phyloP scores from a whole-genome alignment of 2,113 vertebrate species.

The Catharus fuscescens region DNA sequence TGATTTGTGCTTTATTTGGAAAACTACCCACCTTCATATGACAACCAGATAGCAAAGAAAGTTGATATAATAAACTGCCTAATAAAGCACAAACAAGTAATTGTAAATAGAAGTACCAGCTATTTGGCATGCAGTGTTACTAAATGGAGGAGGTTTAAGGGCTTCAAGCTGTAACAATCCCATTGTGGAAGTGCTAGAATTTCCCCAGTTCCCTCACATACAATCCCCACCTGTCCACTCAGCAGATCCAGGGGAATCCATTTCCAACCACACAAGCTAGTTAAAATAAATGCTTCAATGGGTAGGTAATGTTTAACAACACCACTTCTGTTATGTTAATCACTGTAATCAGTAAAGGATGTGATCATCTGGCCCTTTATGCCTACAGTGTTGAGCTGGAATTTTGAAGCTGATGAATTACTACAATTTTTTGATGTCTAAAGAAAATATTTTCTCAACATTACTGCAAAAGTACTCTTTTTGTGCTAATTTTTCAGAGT shows the following conservation, averaged over 20 bases:
- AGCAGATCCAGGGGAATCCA: not conserved
- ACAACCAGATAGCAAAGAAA: not conserved
- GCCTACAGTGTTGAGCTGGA: not conserved
- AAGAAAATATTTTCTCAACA: not conserved
- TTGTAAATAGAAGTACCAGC: not conserved
- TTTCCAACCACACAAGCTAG: not conserved
- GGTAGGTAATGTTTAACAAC: conserved; percentile 22
- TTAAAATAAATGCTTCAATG: conserved; percentile 5
- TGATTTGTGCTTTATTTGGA: not conserved
- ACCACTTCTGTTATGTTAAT: not conserved
- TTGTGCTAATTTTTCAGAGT: not conserved
- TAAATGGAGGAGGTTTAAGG: not conserved
- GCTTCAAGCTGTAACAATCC: not conserved
- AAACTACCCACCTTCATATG: not conserved
- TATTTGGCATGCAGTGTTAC: not conserved
- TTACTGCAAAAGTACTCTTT: not conserved
- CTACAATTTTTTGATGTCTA: not conserved
- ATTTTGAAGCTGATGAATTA: not conserved
- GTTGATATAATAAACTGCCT: not conserved
- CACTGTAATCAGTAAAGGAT: not conserved
- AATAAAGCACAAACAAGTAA: not conserved
- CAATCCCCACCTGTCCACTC: not conserved
- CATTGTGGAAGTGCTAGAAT: not conserved
- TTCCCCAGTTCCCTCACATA: not conserved
- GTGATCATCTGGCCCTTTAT: not conserved